These are phyloP conservation scores for Drosophila asahinai DNA, from an alignment of 1,140 invertebrate species.

Conservation along the genomic window DNA sequence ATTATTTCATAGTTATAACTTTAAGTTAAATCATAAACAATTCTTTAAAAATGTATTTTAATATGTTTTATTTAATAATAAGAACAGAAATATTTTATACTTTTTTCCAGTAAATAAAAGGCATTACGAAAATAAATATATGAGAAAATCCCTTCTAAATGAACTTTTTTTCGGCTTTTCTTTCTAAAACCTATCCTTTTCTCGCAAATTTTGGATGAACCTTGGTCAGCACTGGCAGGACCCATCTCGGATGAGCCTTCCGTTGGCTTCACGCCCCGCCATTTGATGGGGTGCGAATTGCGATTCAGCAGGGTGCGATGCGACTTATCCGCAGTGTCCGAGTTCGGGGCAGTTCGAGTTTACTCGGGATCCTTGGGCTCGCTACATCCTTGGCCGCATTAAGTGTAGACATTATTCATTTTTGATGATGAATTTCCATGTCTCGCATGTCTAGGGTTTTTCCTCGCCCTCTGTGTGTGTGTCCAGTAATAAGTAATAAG, in stretches of 20 bases:
- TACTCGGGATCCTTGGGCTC: slow-evolving; percentile 1
- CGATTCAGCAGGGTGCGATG: slow-evolving; percentile 72
- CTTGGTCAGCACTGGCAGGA: slow-evolving; percentile 7
- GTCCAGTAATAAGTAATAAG: slow-evolving; percentile 82
- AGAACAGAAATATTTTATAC: not conserved
- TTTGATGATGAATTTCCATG: slow-evolving; percentile 84
- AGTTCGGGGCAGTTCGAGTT: slow-evolving; percentile 19
- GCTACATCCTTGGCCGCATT: slow-evolving; percentile 65
- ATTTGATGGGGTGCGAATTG: slow-evolving; percentile 82
- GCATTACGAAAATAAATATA: too few relatives aligned
- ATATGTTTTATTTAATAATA: not conserved
- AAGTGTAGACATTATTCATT: slow-evolving; percentile 84
- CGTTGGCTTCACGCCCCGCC: slow-evolving; percentile 73
- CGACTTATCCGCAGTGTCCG: slow-evolving; percentile 61
- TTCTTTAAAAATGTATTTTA: too few relatives aligned
- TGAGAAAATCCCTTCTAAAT: too few relatives aligned
- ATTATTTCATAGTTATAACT: too few relatives aligned
- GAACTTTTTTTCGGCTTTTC: too few relatives aligned
- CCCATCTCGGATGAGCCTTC: slow-evolving; percentile 30
- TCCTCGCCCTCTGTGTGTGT: slow-evolving; percentile 31
- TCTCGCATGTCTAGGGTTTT: slow-evolving; percentile 80
- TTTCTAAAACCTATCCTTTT: not conserved
- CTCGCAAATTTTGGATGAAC: not conserved
- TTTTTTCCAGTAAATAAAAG: too few relatives aligned
- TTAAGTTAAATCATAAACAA: too few relatives aligned